Conservation (phyloP, 2,888 invertebrate genomes). For the Drosophila mimetica region DNA sequence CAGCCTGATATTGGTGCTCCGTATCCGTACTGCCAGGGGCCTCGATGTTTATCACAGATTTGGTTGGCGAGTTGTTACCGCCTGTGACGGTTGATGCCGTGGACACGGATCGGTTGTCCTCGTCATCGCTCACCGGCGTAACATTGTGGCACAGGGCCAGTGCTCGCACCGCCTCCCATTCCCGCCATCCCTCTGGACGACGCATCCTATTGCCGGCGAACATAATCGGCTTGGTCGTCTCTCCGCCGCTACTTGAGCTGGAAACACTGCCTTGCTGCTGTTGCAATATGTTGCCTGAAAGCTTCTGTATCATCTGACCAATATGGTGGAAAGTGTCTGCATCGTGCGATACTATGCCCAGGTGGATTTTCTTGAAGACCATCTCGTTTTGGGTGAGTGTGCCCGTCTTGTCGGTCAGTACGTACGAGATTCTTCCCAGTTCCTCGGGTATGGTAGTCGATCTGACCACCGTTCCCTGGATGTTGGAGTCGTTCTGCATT, state of each 20-base stretch:
- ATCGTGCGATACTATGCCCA: constrained; percentile 96
- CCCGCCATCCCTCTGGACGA: constrained; percentile 89
- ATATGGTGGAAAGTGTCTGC: constrained; percentile 86
- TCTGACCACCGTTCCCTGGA: constrained; percentile 97
- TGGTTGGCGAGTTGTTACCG: constrained; percentile 82
- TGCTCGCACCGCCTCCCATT: constrained; percentile 96
- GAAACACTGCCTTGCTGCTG: constrained; percentile 66
- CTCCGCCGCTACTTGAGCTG: constrained; percentile 57
- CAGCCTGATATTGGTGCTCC: constrained; percentile 88
- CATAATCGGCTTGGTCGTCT: constrained; percentile 61
- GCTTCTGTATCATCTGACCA: constrained; percentile 81
- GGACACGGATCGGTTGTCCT: constrained; percentile 81
- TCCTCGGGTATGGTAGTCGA: constrained; percentile 99
- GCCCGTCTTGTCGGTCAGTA: constrained; percentile 99
- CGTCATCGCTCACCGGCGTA: constrained; percentile 95
- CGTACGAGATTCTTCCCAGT: constrained; percentile 96
- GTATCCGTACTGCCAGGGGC: constrained; percentile 65
- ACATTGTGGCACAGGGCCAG: constrained; percentile 99
- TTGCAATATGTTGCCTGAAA: constrained; percentile 75
- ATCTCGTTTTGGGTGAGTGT: constrained; percentile 99
- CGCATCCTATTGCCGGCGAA: constrained; percentile 85
- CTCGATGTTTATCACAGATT: constrained; percentile 83
- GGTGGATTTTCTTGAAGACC: constrained; percentile 97
- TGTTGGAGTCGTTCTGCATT: constrained; percentile 96
- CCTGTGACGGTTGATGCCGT: constrained; percentile 81